These are phyloP conservation scores for Psilopogon haemacephalus DNA, from an alignment of 2,113 vertebrate genomes.

Conservation along the genomic window DNA sequence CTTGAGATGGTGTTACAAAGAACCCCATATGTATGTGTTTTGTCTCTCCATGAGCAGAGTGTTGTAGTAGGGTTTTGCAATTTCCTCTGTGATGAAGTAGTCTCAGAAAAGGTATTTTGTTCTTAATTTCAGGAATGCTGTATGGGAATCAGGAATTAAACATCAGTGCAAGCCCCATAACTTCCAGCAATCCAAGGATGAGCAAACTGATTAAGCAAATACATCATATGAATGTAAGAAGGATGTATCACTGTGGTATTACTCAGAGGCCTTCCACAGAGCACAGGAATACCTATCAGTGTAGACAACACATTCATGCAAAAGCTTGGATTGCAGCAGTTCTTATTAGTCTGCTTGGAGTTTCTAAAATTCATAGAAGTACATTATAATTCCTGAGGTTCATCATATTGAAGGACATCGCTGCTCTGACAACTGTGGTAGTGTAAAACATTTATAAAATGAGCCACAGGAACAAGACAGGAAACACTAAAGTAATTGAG, in stretches of 20 bases:
- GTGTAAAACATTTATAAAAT: rapidly evolving
- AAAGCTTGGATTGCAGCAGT: background rate
- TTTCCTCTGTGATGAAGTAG: background rate
- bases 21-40: background rate
- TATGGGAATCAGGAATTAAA: background rate
- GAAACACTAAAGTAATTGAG: background rate
- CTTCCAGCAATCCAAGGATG: background rate
- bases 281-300: too few species aligned
- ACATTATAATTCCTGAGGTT: background rate
- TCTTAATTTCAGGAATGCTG: background rate
- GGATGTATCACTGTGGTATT: rapidly evolving
- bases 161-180: background rate
- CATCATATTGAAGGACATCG: background rate
- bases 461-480: background rate
- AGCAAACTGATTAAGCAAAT: background rate
- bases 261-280: background rate
- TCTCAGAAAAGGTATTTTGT: background rate
- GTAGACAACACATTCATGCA: rapidly evolving
- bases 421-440: background rate
- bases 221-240: background rate
- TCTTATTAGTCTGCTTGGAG: background rate
- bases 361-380: background rate
- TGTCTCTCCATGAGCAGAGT: background rate
- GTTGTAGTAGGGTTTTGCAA: background rate
- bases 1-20: background rate